A percentile compares a stretch with the other conserved stretches of the same genome.
These are phyloP conservation scores for Mnemiopsis leidyi DNA, from an alignment of 37 sponge, comb jelly and placozoan species.

Conservation along the genomic window DNA sequence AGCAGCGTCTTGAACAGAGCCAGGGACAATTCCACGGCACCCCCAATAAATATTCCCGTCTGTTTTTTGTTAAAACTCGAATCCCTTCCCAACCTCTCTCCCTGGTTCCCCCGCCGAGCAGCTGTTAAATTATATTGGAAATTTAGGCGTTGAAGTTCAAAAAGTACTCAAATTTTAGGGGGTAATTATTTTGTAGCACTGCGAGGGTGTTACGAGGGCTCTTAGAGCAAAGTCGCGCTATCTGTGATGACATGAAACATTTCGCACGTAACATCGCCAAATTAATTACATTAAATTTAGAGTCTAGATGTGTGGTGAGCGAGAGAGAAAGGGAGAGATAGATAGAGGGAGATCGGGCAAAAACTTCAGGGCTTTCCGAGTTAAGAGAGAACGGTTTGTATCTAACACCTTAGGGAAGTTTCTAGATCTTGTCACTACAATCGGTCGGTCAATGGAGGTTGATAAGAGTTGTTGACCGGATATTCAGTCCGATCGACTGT, in stretches of 20 bases:
- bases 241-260: not conserved
- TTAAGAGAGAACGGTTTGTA: too few relatives aligned
- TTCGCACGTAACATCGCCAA: constrained; percentile 23
- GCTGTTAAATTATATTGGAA: not conserved
- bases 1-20: not conserved
- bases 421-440: not conserved
- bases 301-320: not conserved
- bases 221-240: not conserved
- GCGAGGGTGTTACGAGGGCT: not conserved
- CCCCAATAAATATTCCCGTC: not conserved
- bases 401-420: too few relatives aligned
- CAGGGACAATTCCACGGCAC: not conserved
- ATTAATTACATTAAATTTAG: constrained; percentile 54
- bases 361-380: too few relatives aligned
- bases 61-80: not conserved
- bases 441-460: too few relatives aligned
- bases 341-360: not conserved
- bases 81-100: not conserved
- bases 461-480: too few relatives aligned
- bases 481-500: too few relatives aligned
- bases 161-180: not conserved
- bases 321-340: not conserved
- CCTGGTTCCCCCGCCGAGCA: not conserved
- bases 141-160: not conserved
- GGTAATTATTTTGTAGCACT: constrained; percentile 10